Evolutionary conservation across 2,888 invertebrate species (phyloP), one percentile per base, ranked within the genome.

Genomic region (Parthenolecanium corni): DNA sequence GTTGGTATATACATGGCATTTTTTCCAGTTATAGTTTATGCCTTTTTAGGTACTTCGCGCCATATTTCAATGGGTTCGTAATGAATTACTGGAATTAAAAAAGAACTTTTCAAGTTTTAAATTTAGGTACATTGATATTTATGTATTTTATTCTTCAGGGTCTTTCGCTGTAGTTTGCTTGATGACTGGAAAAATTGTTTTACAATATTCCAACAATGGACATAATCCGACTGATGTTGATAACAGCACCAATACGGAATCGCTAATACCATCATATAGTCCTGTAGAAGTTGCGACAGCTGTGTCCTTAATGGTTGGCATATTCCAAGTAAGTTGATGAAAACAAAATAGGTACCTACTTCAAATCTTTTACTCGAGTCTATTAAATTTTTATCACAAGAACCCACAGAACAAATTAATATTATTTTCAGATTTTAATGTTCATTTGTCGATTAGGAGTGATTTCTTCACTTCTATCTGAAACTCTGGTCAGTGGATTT

Each of bases 1-100:
- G 79, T 83, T 31, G 87, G 88, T 1, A 79, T 88, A 24, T 91
- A 92, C 74, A 89, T 90, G 81, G 93, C 92, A 0, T 92, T 94
- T 75, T 92, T 94, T 74, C 91, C 93, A 0, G 88, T 90, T 0
- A 76, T 93, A 6, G 75, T 92, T 16, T 94, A 95, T 74, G 66
- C 68, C 11, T 65, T 69, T 18, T 76, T 85, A 66, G 84, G 84
- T 56, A 82, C 83, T 23, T 83, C 83, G 2, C 75, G 75, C 68
- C 84, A 85, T 70, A 77, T 82, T 52, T 84, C 84, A 4, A 78
- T 84, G 72, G 84, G 84, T 80, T 9, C 31, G 31, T 31, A 9
- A 31, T 31, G 9, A 31, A 31, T 31, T 31, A 31, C 4, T 9
- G 9, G 5, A 31, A 38, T 11, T 38, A 38, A 11, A 38, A 38